These are phyloP conservation scores for Odocoileus hemionus DNA, from an alignment of 2,113 vertebrate genomes.

Conservation along the genomic window DNA sequence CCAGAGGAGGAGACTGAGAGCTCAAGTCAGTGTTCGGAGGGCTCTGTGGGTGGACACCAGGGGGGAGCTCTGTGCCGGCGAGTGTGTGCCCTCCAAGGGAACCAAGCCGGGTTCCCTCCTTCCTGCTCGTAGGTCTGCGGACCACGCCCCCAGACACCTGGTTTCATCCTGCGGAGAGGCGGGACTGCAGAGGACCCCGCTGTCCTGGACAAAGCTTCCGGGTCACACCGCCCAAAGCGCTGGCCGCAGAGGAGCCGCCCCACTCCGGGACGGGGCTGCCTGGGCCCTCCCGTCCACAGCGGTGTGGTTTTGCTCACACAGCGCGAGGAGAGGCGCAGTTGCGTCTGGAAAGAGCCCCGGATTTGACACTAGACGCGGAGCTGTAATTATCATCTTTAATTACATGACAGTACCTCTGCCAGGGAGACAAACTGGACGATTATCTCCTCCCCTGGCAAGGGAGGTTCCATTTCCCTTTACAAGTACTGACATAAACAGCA, in stretches of 20 bases:
- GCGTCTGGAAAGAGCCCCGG: slow-evolving; percentile 18
- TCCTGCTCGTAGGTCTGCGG: neutral
- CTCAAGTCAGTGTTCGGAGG: neutral
- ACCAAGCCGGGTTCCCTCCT: neutral
- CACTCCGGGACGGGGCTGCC: neutral
- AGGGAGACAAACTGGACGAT: neutral
- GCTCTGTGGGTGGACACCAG: neutral
- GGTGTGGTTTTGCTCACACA: neutral
- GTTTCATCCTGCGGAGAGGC: neutral
- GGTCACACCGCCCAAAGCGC: neutral
- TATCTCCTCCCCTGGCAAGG: slow-evolving; percentile 48
- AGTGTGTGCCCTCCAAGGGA: neutral
- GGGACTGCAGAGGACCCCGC: neutral
- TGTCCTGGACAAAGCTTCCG: neutral
- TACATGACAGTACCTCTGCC: slow-evolving; percentile 13
- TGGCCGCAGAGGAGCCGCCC: neutral
- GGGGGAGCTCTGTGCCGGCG: neutral
- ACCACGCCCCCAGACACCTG: neutral
- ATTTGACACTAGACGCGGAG: slow-evolving; percentile 27
- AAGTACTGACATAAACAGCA: slow-evolving; percentile 31
- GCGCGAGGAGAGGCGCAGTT: neutral
- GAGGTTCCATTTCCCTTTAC: slow-evolving; percentile 26
- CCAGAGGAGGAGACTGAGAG: neutral
- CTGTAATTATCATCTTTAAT: slow-evolving; percentile 66
- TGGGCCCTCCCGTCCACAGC: neutral